A percentile compares a stretch with the other conserved stretches of the same genome.
phyloP scores from a whole-genome alignment of 2,888 invertebrate genomes.

The Cephus nigrinus region DNA sequence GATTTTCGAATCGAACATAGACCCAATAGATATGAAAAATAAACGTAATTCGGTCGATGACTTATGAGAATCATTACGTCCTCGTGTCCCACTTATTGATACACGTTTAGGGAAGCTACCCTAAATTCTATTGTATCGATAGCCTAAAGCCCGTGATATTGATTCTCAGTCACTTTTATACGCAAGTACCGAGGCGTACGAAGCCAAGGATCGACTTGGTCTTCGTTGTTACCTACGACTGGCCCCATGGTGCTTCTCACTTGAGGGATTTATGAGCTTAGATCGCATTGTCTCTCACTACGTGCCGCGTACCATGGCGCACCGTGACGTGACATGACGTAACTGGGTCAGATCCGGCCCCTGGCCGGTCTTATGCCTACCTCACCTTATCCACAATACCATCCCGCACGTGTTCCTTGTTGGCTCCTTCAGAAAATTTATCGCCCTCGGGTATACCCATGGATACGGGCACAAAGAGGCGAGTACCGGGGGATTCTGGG shows the following conservation, averaged over 20 bases:
- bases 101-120: not conserved
- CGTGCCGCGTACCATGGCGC: conserved; percentile 41
- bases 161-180: not conserved
- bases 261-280: conserved; percentile 56
- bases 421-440: conserved; percentile 46
- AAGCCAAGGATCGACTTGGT: not conserved
- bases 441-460: conserved; percentile 41
- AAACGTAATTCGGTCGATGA: not conserved
- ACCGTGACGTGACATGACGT: conserved; percentile 52
- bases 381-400: conserved; percentile 40
- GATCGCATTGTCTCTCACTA: conserved; percentile 50
- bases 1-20: not conserved
- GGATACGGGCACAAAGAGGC: conserved; percentile 38
- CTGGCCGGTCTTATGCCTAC: conserved; percentile 34
- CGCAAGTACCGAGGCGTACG: not conserved
- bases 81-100: not conserved
- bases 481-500: conserved; percentile 46
- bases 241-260: conserved; percentile 34
- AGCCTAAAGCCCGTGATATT: not conserved
- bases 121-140: not conserved
- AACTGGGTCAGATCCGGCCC: conserved; percentile 52
- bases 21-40: not conserved
- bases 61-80: not conserved
- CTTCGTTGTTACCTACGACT: not conserved
- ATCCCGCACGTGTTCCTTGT: conserved; percentile 12